A percentile compares a stretch with the other conserved stretches of the same genome.
Evolutionary conservation across 2,888 invertebrate genomes (phyloP).

Genomic region (Eupithecia centaureata): DNA sequence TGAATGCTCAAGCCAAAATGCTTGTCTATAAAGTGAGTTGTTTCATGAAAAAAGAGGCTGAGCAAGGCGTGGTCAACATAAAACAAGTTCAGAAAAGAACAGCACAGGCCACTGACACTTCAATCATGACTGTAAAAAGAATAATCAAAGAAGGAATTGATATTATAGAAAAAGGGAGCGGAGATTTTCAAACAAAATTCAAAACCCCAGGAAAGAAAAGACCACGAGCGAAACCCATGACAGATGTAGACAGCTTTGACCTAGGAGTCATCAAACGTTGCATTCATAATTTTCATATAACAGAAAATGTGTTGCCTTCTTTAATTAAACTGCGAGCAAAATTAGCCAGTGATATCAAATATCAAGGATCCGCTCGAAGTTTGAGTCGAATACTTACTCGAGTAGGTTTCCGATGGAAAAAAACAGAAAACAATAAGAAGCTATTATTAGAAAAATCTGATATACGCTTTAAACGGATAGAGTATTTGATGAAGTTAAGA

Average conservation of each 20-base stretch:
- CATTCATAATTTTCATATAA: background rate
- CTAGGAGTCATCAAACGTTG: background rate
- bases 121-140: background rate
- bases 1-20: slow-evolving; percentile 6
- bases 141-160: slow-evolving; percentile 4
- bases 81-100: slow-evolving; percentile 4
- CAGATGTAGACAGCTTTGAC: background rate
- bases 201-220: background rate
- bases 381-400: background rate
- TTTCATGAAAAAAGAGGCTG: slow-evolving; percentile 7
- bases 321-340: slow-evolving; percentile 1
- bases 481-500: slow-evolving; percentile 34
- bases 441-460: slow-evolving; percentile 39
- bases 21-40: background rate
- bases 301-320: background rate
- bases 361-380: slow-evolving; percentile 10
- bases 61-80: background rate
- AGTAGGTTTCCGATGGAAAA: slow-evolving; percentile 42
- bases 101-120: background rate
- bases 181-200: background rate
- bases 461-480: slow-evolving; percentile 37
- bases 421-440: slow-evolving; percentile 42
- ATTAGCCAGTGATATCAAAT: slow-evolving; percentile 4
- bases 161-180: background rate
- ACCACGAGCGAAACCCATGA: background rate